Evolutionary conservation across 2,888 invertebrate species (phyloP).

Genomic region (Pachliopta kotzebuea): DNA sequence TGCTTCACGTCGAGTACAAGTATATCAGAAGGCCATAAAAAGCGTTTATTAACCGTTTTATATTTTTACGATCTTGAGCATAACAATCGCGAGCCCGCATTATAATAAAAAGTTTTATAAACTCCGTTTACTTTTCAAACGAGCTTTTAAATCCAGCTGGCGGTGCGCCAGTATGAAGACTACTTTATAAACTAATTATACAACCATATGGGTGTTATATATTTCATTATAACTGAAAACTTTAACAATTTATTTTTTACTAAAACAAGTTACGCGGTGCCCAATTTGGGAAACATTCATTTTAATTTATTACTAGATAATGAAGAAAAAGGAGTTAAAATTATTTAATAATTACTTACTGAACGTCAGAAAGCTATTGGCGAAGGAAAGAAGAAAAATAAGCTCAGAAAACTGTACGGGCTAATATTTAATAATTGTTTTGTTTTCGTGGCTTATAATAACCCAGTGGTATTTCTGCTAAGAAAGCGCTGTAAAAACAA

Average conservation of each 20-base stretch:
- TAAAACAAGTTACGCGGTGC: not conserved
- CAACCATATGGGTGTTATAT: slow-evolving; percentile 26
- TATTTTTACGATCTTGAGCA: slow-evolving; percentile 22
- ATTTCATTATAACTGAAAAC: slow-evolving; percentile 22
- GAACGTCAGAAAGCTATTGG: no score
- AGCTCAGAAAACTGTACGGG: no score
- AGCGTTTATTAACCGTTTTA: slow-evolving; percentile 21
- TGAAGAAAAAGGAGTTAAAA: no score
- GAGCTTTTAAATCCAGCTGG: slow-evolving; percentile 29
- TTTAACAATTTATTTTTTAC: slow-evolving; percentile 4
- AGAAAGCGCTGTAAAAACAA: no score
- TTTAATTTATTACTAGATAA: not conserved
- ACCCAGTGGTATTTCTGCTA: no score
- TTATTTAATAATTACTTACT: no score
- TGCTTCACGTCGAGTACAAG: not conserved
- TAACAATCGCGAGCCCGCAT: slow-evolving; percentile 28
- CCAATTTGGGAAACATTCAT: not conserved
- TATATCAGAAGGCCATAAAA: slow-evolving; percentile 13
- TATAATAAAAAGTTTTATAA: slow-evolving; percentile 29
- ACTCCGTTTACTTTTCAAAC: slow-evolving; percentile 26
- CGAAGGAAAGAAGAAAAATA: no score
- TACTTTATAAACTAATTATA: slow-evolving; percentile 28
- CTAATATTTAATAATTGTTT: no score
- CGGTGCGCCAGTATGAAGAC: slow-evolving; percentile 26
- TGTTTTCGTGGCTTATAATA: no score